Evolutionary conservation across 2,888 invertebrate species (phyloP), one percentile per base, ranked within the genome.

Genomic region (Leptinotarsa peninsularis): DNA sequence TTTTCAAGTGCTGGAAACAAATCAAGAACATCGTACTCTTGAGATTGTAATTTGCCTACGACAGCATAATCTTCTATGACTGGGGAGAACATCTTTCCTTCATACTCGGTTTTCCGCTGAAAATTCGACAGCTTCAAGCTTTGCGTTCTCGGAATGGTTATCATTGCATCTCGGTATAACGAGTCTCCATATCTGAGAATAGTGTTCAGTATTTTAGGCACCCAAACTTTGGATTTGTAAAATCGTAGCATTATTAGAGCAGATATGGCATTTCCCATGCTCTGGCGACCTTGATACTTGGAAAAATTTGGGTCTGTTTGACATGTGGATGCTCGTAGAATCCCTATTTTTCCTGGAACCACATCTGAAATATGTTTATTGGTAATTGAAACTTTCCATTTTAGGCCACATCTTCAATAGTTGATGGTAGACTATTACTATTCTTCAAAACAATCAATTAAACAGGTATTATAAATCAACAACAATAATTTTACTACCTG

Each of bases 221-320:
- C 85, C 90, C 90, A 90, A 10, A 83, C 75, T 76, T 83, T 85
- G 4, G 89, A 83, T 76, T 86, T 88, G 68, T 83, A 76, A 3
- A 86, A 74, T n/a, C 87, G 81, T 3, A 89, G 79, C 86, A 88
- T 88, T 1, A 86, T 83, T 4, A 89, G 70, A 0, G 88, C 88
- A 0, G 88, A 87, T 4, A 89, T 75, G 0, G 88, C 87, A 75
- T 87, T 86, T 1, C 86, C 86, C 66, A 88, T 78, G 63, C 86
- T 83, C 67, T 89, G 87, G 54, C 85, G 81, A 4, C 86, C 87
- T 5, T 75, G 73, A 58, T 82, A 81, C 76, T 83, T 84, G 4
- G 85, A 83, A 74, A 87, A 86, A 33, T 84, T 84, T 4, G 84
- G 81, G 63, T 88, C 86, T 15, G 83, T 82, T 76, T 88, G 87